phyloP scores from a whole-genome alignment of 2,797 vertebrate genomes.

The Kryptolebias ocellatus region DNA sequence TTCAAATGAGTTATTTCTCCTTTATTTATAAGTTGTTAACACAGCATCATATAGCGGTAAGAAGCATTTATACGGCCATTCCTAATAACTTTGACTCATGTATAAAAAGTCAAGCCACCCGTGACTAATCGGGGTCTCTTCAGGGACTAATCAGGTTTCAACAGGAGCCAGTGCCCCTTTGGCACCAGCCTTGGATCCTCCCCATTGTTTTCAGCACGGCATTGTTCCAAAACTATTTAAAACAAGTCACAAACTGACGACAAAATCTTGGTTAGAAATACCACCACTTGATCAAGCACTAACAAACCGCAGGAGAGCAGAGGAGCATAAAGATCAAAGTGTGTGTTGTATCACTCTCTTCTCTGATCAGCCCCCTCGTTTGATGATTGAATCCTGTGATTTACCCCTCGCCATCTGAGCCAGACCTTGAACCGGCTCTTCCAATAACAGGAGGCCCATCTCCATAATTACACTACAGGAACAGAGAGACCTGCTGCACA shows the following conservation, averaged over 20 bases:
- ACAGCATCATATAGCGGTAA: too few relatives aligned
- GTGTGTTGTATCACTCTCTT: conserved; percentile 9
- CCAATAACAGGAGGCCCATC: conserved; percentile 50
- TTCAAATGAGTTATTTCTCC: too few relatives aligned
- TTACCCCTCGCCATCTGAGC: conserved; percentile 30
- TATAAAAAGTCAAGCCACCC: not conserved
- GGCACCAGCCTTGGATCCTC: not conserved
- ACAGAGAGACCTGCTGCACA: conserved; percentile 51
- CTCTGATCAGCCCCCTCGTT: conserved; percentile 37
- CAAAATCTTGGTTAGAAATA: not conserved
- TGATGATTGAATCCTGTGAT: conserved; percentile 40
- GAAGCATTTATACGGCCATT: not conserved
- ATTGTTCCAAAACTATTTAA: not conserved
- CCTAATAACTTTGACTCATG: not conserved
- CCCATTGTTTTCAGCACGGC: not conserved
- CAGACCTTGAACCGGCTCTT: conserved; percentile 58
- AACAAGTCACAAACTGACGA: conserved; percentile 7
- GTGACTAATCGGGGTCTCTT: not conserved
- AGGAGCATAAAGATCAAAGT: not conserved
- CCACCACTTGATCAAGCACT: conserved; percentile 4
- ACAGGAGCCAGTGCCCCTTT: not conserved
- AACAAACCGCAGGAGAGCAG: not conserved
- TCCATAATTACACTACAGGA: conserved; percentile 58
- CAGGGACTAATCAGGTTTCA: not conserved
- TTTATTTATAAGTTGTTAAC: too few relatives aligned